Evolutionary conservation across 2,888 invertebrate genomes (phyloP), one percentile per base, ranked within the genome.

Genomic region (Leucania comma): DNA sequence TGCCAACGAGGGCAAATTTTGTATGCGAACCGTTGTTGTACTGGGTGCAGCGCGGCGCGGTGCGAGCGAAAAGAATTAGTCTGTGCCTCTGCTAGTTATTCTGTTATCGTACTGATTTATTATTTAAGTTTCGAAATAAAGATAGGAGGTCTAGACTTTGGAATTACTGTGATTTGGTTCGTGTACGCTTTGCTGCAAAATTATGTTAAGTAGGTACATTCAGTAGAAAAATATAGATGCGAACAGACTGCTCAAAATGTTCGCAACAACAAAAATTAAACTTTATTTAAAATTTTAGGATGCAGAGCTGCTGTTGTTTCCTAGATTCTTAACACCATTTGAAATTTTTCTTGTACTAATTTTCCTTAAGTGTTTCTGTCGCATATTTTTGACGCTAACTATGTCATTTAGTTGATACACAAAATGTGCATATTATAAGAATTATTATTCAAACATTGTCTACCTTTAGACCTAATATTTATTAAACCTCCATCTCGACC

Each of bases 81-180:
- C 67, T 77, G 67, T 58, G 58, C 61, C 51, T 57, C 56, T 54
- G 32, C 38, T 59, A 72, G 48, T 64, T 71, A 76, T 78, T 76
- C 78, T 64, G 61, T 62, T 65, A 81, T 79, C 78, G 64, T 20
- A 2, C n/a, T 77, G 78, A 81, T 78, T 79, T 77, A 81, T 77
- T 64, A 54, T 77, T 56, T 48, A 56, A 77, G 67, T 78, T 81
- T 54, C 10, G 17, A 51, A 57, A 24, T 35, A 32, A 62, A 67
- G 66, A 67, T 76, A 58, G 46, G 17, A 22, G 46, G 72, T 77
- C 67, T 68, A 70, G 71, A 81, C 64, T 56, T 46, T 29, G 6
- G 4, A 65, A 65, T 48, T 1, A 32, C 50, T 67, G 17, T 48
- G 29, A 24, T 66, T 63, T 66, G 29, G 53, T 51, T 38, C 51